These are phyloP conservation scores for Drosophila leontia DNA, from an alignment of 1,140 invertebrate species.

Conservation along the genomic window DNA sequence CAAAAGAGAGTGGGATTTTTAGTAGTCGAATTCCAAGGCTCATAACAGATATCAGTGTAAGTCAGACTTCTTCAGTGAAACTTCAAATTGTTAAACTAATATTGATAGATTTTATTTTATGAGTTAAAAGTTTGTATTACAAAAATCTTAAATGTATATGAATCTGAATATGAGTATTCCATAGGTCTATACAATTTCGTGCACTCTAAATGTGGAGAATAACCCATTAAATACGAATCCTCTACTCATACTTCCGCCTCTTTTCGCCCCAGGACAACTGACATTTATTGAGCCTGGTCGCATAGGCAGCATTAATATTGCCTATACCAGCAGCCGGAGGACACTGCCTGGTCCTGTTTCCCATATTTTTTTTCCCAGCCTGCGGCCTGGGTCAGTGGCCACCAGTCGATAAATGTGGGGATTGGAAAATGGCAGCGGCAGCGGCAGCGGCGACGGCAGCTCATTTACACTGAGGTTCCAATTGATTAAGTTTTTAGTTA, in stretches of 20 bases:
- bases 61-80: no score
- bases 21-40: neutral
- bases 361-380: slow-evolving; percentile 22
- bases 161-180: no score
- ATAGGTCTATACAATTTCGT: neutral
- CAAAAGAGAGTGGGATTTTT: neutral
- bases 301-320: slow-evolving; percentile 66
- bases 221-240: slow-evolving; percentile 14
- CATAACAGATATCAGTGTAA: no score
- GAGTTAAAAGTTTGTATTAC: no score
- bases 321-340: slow-evolving; percentile 51
- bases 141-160: neutral
- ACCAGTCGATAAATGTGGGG: slow-evolving; percentile 44
- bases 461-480: slow-evolving; percentile 77
- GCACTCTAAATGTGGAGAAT: neutral
- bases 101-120: no score
- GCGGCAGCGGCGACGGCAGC: slow-evolving; percentile 36
- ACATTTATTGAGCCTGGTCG: slow-evolving; percentile 53
- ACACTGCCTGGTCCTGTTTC: neutral
- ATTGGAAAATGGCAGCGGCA: slow-evolving; percentile 23
- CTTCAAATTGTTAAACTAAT: no score
- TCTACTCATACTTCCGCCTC: slow-evolving; percentile 3
- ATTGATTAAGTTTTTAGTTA: slow-evolving; percentile 84
- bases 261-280: slow-evolving; percentile 51
- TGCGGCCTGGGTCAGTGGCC: slow-evolving; percentile 54